Percentiles rank a stretch among this genome's conserved stretches.
Conservation (phyloP, 2,888 invertebrate species). For the Ferdinandea cuprea region DNA sequence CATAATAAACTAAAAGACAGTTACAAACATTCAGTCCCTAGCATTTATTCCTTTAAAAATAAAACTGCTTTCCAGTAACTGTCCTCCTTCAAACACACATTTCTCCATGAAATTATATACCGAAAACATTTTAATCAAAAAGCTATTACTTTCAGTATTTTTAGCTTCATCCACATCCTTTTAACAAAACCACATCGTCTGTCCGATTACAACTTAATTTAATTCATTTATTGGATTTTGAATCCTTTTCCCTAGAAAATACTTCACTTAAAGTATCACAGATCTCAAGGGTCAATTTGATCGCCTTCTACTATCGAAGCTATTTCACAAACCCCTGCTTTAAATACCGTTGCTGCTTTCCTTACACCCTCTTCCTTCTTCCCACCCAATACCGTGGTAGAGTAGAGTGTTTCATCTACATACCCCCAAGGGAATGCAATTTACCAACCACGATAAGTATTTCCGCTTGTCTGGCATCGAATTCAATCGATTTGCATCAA, state of each 20-base stretch:
- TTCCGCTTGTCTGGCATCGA: slow-evolving; percentile 60
- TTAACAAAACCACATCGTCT: not conserved
- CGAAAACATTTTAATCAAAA: no score
- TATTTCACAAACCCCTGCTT: slow-evolving; percentile 9
- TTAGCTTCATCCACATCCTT: no score
- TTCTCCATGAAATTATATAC: no score
- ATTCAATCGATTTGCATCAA: slow-evolving; percentile 61
- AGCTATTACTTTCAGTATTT: no score
- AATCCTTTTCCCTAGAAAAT: slow-evolving; percentile 26
- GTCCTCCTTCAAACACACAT: no score
- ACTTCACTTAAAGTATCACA: slow-evolving; percentile 38
- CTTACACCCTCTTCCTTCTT: not conserved
- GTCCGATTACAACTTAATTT: not conserved
- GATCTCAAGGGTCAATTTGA: slow-evolving; percentile 41
- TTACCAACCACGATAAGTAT: slow-evolving; percentile 55
- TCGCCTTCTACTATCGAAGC: slow-evolving; percentile 29
- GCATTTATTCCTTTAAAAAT: no score
- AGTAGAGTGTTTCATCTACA: slow-evolving; percentile 8
- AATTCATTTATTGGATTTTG: slow-evolving; percentile 17
- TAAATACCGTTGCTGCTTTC: not conserved
- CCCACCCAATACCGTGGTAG: not conserved
- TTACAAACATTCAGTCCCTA: no score
- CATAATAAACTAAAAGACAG: no score
- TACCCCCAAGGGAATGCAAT: slow-evolving; percentile 39
- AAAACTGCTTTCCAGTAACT: no score